Conservation (phyloP, 2,888 invertebrate genomes). For the Catotricha subobsoleta region DNA sequence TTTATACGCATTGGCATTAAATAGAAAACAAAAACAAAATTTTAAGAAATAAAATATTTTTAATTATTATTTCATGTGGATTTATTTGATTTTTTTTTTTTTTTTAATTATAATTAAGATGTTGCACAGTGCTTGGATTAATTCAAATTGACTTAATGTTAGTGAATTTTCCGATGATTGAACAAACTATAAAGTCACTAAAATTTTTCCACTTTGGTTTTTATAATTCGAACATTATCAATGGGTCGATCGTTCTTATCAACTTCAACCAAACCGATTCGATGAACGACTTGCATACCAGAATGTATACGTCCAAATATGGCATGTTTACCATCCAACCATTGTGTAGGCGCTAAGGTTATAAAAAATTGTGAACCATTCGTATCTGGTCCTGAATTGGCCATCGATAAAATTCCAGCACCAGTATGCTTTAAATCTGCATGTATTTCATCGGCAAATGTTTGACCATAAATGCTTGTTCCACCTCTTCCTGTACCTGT, state of each 20-base stretch:
- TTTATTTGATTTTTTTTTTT: too few species aligned
- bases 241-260: constrained; percentile 84
- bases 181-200: too few species aligned
- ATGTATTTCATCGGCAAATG: constrained; percentile 91
- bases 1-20: too few species aligned
- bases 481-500: constrained; percentile 95
- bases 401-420: constrained; percentile 86
- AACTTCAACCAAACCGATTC: constrained; percentile 86
- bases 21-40: too few species aligned
- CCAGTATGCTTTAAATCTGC: constrained; percentile 89
- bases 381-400: constrained; percentile 90
- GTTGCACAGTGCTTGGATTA: too few species aligned
- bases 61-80: too few species aligned
- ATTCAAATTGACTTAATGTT: too few species aligned
- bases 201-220: constrained; percentile 30
- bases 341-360: constrained; percentile 88
- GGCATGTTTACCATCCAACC: constrained; percentile 94
- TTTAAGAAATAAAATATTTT: too few species aligned
- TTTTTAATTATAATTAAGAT: too few species aligned
- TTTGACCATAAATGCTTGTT: constrained; percentile 86
- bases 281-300: constrained; percentile 81
- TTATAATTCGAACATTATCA: constrained; percentile 66
- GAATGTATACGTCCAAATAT: constrained; percentile 82
- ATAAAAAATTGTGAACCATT: constrained; percentile 99
- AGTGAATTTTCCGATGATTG: too few species aligned